These are phyloP conservation scores for Sebastes flavidus DNA, from an alignment of 2,797 vertebrate genomes.

Conservation along the genomic window DNA sequence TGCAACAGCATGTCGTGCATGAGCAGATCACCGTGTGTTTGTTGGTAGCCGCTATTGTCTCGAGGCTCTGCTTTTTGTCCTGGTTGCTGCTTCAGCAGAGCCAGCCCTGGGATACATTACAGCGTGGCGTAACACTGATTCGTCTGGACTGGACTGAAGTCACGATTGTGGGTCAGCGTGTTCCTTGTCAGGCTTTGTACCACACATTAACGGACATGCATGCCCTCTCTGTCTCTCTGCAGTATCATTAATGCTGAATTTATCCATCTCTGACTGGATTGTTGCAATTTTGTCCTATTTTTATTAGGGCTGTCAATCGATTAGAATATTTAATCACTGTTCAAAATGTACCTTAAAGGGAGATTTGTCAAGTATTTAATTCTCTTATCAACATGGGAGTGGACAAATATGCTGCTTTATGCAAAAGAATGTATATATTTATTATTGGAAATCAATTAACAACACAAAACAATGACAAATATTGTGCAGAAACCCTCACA, in stretches of 20 bases:
- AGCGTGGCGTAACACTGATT: constrained; percentile 55
- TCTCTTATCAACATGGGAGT: no score
- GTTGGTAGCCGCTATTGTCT: constrained; percentile 22
- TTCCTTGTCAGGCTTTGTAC: constrained; percentile 36
- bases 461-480: no score
- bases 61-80: constrained; percentile 36
- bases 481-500: no score
- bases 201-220: constrained; percentile 11
- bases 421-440: fast-evolving
- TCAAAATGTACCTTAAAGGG: no score
- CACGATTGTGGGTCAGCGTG: constrained; percentile 61
- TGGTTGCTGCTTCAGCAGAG: constrained; percentile 26
- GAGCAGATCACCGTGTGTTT: constrained; percentile 30
- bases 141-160: constrained; percentile 58
- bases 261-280: not conserved
- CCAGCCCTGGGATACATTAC: constrained; percentile 31
- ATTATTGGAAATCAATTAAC: not conserved
- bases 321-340: no score
- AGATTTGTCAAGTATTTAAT: no score
- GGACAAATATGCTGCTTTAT: no score
- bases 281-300: not conserved
- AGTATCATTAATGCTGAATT: not conserved
- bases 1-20: constrained; percentile 1
- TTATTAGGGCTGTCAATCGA: not conserved
- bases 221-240: not conserved